Percentiles rank a stretch among this genome's conserved stretches.
Conservation (phyloP, 2,113 vertebrate genomes). For the Xenotilapia leptura region DNA sequence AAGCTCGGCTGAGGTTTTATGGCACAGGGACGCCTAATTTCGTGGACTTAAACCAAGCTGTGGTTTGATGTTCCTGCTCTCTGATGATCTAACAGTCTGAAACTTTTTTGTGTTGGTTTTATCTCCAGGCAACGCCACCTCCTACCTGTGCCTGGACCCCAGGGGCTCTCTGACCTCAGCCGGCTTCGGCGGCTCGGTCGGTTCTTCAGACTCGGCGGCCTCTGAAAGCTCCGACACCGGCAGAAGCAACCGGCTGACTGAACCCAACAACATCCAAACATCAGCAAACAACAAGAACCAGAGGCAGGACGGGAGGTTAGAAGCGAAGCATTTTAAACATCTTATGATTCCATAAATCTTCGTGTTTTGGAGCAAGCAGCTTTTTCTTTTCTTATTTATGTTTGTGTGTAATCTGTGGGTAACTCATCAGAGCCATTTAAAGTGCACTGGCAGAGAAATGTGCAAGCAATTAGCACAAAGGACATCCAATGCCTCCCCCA, state of each 20-base stretch:
- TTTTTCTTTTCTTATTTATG: neutral
- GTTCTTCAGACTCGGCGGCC: neutral
- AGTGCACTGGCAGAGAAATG: conserved; percentile 21
- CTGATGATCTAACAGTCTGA: neutral
- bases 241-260: neutral
- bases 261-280: neutral
- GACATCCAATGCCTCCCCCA: conserved; percentile 27
- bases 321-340: neutral
- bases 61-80: neutral
- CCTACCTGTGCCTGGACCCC: conserved; percentile 4
- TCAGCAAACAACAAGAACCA: neutral
- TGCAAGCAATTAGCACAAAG: conserved; percentile 52
- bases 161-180: neutral
- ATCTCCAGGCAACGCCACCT: conserved; percentile 3
- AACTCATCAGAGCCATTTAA: neutral
- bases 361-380: neutral
- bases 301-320: conserved; percentile 19
- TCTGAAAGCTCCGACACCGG: neutral
- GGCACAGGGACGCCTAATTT: neutral
- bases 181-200: neutral
- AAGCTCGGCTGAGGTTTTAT: neutral
- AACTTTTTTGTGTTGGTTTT: neutral
- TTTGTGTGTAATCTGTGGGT: conserved; percentile 1
- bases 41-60: neutral
- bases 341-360: neutral